Base-by-base conservation (phyloP, 2,797 vertebrate species). In the Tamandua tetradactyla region DNA sequence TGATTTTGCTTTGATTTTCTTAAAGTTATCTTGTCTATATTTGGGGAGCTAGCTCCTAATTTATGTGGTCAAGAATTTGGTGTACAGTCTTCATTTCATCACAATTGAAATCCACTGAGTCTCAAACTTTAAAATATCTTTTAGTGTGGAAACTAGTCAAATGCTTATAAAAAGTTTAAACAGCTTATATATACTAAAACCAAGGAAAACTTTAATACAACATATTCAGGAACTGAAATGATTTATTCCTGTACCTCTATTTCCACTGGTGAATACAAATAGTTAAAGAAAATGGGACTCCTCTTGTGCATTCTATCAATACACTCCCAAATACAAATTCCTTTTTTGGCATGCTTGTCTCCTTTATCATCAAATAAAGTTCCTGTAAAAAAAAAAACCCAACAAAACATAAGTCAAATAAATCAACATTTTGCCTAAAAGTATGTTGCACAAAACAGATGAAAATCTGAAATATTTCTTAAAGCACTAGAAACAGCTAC, bases 301-400 rank as follows among this genome's bases (percentile, higher is more conserved):
- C 98, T 99, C 96, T 98, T 98, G 97, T 99, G 99, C 98, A 99
- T 99, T 97, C 99, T 98, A 97, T 98, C 99, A 97, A 99, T 99
- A 95, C 98, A 99, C 40, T 99, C 99, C 99, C 99, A 99, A 98
- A 99, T 99, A 96, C 99, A 99, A 97, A 99, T 98, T 87, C 99
- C 99, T 98, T 98, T 99, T 95, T 98, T 99, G 93, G 98, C 98
- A 97, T 99, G 99, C 89, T 99, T 99, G 74, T 99, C 99, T 97
- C 99, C 99, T 98, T 99, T 99, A 98, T 99, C 99, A 94, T 99
- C 99, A 98, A 99, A 99, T 96, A 99, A 97, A 68, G 99, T 99
- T 85, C 99, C 99, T 99, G 98, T 5, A 40, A 95, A 61, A 95
- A 97, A 97, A 87, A 87, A 4, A 68, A 87, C 30, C 42, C 35